A percentile compares a stretch with the other conserved stretches of the same genome.
These are phyloP conservation scores for Dasypolia templi DNA, from an alignment of 2,888 invertebrate genomes.

Conservation along the genomic window DNA sequence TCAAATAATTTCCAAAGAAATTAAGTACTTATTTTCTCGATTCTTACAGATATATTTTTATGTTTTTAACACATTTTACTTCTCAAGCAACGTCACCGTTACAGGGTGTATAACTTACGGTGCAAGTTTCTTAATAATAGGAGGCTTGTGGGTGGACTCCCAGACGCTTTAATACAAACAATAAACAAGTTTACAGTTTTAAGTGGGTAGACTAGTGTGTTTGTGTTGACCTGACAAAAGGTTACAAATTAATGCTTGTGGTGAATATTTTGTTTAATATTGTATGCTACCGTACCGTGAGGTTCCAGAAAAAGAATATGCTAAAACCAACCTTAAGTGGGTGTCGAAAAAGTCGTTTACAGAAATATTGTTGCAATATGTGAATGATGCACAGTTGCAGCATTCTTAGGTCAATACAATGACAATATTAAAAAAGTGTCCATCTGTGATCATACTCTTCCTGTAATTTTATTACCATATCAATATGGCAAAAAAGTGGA, in stretches of 20 bases:
- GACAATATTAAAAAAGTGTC: not conserved
- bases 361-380: not conserved
- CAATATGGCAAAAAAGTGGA: not conserved
- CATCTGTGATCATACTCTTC: too few relatives aligned
- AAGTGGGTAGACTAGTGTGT: conserved; percentile 29
- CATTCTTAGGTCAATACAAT: not conserved
- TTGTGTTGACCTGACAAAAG: conserved; percentile 7
- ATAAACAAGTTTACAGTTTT: conserved; percentile 31
- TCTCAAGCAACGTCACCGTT: not conserved
- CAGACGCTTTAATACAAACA: conserved; percentile 9
- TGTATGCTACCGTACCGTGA: not conserved
- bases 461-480: too few relatives aligned
- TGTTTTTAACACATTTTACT: not conserved
- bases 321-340: not conserved
- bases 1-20: too few relatives aligned
- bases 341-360: not conserved
- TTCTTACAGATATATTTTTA: too few relatives aligned
- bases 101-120: not conserved
- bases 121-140: not conserved
- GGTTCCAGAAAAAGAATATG: not conserved
- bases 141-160: conserved; percentile 14
- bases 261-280: not conserved
- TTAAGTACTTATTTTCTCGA: too few relatives aligned
- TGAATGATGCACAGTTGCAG: not conserved
- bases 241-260: conserved; percentile 3